Evolutionary conservation across 2,888 invertebrate genomes (phyloP).

Genomic region (Lucinisca nassula): DNA sequence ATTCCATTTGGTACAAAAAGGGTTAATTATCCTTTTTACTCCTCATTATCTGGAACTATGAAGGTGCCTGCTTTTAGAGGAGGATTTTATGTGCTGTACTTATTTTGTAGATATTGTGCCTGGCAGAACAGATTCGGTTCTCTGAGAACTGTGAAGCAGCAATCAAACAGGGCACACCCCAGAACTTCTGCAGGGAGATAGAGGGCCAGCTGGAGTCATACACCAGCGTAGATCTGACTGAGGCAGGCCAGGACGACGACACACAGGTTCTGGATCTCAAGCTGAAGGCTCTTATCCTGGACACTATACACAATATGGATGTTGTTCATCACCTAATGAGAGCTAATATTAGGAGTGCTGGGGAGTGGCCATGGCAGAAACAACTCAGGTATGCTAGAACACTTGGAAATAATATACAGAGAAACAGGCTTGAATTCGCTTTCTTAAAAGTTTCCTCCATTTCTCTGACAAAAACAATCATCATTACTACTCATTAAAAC

Average conservation of each 20-base stretch:
- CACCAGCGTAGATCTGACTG: conserved; percentile 86
- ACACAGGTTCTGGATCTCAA: conserved; percentile 91
- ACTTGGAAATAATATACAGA: no score
- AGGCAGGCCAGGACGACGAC: conserved; percentile 79
- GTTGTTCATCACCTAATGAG: conserved; percentile 94
- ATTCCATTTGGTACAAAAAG: no score
- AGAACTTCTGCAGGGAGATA: conserved; percentile 85
- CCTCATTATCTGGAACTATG: no score
- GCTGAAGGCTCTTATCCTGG: conserved; percentile 96
- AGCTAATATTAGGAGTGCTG: conserved; percentile 90
- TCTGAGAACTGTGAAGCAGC: conserved; percentile 95
- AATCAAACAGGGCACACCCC: conserved; percentile 90
- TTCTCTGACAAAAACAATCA: no score
- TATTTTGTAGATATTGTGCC: conserved; percentile 91
- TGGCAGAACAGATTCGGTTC: conserved; percentile 95
- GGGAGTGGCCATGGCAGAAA: conserved; percentile 98
- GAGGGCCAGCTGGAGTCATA: conserved; percentile 88
- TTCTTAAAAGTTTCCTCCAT: no score
- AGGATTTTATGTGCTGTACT: no score
- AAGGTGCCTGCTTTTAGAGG: no score
- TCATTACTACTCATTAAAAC: no score
- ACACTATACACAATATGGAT: conserved; percentile 96
- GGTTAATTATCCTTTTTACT: no score
- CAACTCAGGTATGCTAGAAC: conserved; percentile 95
- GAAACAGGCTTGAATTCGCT: no score